Evolutionary conservation across 1,140 invertebrate genomes (phyloP), one percentile per base, ranked within the genome.

Genomic region (Agraylea sexmaculata): DNA sequence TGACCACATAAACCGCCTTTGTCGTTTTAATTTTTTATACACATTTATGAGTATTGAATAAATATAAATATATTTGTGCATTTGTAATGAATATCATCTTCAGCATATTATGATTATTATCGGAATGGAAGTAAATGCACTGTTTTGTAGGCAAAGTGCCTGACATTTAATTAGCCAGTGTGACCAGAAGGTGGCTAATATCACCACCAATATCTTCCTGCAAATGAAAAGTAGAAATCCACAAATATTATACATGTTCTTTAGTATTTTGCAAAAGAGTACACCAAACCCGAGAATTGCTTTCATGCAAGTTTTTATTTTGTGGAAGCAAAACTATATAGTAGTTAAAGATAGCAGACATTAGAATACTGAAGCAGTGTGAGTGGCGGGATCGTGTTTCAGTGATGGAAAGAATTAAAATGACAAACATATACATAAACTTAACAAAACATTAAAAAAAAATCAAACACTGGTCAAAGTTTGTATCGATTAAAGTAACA

Each of bases 101-200:
- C 35, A 59, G 60, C 63, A 66, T 58, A 59, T 53, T 54, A 58
- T 58, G 48, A 51, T n/a, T 27, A 27, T 8, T 27, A 27, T 27
- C 7, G 23, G n/a, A 8, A 27, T 27, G n/a, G 7, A n/a, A 8
- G n/a, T 27, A 27, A 8, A 27, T 27, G n/a, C 23, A 7, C 7
- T n/a, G 7, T 7, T 27, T 8, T n/a, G 23, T 27, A 27, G 23
- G 23, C 7, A 8, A 8, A 27, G 7, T 27, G n/a, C 7, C 7
- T 8, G 23, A 8, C 7, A 52, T 67, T 54, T 71, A 73, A 58
- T 69, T 72, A 62, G 63, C 64, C 62, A 71, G 59, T 49, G 70
- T 64, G 49, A 64, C 69, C 47, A 74, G 63, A 52, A 72, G 63
- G 47, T 62, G 57, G 60, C 71, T 70, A 56, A 71, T 62, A 33